Evolutionary conservation across 2,113 vertebrate species (phyloP), one percentile per base, ranked within the genome.

Genomic region (Progne subis): DNA sequence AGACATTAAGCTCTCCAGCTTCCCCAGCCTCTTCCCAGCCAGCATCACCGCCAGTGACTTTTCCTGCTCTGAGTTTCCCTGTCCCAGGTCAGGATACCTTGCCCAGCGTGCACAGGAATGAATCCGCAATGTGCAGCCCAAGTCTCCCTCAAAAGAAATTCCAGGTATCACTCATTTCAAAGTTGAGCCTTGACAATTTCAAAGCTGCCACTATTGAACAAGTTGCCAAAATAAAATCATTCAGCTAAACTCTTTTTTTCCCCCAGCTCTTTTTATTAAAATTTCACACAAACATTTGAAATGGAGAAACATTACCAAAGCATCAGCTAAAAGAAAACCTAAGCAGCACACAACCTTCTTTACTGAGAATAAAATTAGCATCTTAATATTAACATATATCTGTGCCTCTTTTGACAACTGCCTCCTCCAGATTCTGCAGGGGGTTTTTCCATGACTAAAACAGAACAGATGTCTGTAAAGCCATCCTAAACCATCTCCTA

Each of bases 211-310:
- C 76, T 56, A 86, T 65, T 83, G 80, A 95, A 78, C 52, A 84
- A 93, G 76, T 55, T 95, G 82, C 82, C 95, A 92, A 37, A 93
- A 94, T 80, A 96, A 92, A 95, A 92, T 80, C 71, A 77, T 88
- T 88, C 91, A 65, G 55, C 67, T 96, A 82, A 88, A 93, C 34
- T 37, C 11, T 7, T 29, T 11, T 46, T 46, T 39, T 63, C 1
- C 12, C 56, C 47, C n/a, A 43, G 47, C 37, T 37, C 37, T 25
- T 86, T 90, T 84, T 70, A 61, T 82, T 64, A 65, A 94, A 76
- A 68, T 94, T 74, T 83, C 72, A 75, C 37, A 14, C 32, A 63
- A 59, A 77, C 26, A 28, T 82, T 47, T 81, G 34, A 85, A 81
- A 88, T 12, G 34, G 69, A 93, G 80, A 86, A 88, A 74, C 52